phyloP scores from a whole-genome alignment of 2,888 invertebrate genomes.

The Limnephilus marmoratus region DNA sequence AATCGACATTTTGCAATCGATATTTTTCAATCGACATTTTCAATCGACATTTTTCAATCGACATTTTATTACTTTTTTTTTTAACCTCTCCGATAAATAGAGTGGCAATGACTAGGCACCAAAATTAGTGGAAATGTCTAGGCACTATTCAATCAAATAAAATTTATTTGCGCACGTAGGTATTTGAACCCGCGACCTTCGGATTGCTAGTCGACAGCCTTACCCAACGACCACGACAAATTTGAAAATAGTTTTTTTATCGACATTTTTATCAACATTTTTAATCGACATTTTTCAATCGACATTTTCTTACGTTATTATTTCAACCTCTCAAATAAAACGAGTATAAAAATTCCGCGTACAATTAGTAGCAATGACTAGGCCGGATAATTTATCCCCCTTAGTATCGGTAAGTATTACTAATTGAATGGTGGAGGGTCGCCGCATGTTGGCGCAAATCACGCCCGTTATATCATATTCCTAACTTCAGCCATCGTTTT shows the following conservation, averaged over 20 bases:
- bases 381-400: slow-evolving; percentile 23
- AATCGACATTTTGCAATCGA: no score
- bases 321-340: neutral
- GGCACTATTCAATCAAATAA: no score
- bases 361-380: slow-evolving; percentile 26
- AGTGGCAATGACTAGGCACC: no score
- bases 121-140: no score
- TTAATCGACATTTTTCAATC: neutral
- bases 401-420: slow-evolving; percentile 20
- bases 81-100: no score
- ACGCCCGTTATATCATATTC: slow-evolving; percentile 32
- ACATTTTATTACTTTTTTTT: no score
- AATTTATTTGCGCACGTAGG: no score
- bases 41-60: no score
- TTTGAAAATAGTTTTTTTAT: neutral
- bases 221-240: no score
- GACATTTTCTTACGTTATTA: neutral
- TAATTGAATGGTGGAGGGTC: slow-evolving; percentile 38
- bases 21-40: no score
- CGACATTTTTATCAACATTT: neutral
- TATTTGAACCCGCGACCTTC: no score
- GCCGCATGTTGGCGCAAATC: slow-evolving; percentile 37
- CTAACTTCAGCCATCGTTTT: slow-evolving; percentile 4
- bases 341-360: neutral
- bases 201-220: no score